Evolutionary conservation across 2,113 vertebrate species (phyloP).

Genomic region (Corythaixoides concolor): DNA sequence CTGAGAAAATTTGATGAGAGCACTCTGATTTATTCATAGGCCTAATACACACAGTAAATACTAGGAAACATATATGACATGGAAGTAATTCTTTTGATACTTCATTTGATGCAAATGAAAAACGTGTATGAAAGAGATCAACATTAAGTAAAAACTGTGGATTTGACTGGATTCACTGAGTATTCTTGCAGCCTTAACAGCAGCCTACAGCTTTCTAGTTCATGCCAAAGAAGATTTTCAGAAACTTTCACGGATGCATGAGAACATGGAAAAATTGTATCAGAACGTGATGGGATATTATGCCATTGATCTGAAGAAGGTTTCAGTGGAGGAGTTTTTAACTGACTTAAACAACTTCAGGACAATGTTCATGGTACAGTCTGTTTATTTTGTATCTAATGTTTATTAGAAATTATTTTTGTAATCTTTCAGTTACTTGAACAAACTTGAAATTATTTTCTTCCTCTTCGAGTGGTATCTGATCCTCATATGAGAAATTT

Average conservation of each 20-base stretch:
- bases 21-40: background rate
- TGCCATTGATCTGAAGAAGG: slow-evolving; percentile 91
- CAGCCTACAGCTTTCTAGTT: slow-evolving; percentile 84
- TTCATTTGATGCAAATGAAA: background rate
- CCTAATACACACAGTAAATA: background rate
- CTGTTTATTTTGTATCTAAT: background rate
- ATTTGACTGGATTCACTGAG: background rate
- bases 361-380: slow-evolving; percentile 86
- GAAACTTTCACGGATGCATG: slow-evolving; percentile 85
- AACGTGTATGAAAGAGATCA: background rate
- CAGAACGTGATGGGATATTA: slow-evolving; percentile 87
- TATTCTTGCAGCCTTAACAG: slow-evolving; percentile 78
- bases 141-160: background rate
- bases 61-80: background rate
- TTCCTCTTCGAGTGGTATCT: background rate
- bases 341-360: slow-evolving; percentile 94
- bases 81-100: background rate
- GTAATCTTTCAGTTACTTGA: background rate
- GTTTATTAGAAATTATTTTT: background rate
- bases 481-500: background rate
- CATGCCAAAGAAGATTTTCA: slow-evolving; percentile 86
- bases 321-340: slow-evolving; percentile 92
- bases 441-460: background rate
- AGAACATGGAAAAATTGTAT: slow-evolving; percentile 88
- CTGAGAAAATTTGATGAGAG: background rate